Conservation (phyloP, 2,888 invertebrate genomes). For the Frankliniella intonsa region DNA sequence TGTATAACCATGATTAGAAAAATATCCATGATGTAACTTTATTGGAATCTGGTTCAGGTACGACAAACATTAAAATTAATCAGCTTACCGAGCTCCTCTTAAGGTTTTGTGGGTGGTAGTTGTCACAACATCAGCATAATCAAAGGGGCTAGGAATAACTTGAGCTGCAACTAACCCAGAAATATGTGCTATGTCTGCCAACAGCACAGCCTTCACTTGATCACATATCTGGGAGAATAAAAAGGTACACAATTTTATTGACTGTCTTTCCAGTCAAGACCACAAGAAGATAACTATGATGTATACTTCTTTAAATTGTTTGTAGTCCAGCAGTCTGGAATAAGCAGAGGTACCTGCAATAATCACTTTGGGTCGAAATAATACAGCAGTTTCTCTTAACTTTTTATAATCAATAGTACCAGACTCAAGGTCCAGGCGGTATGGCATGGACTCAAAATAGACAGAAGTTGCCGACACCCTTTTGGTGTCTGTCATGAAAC, state of each 20-base stretch:
- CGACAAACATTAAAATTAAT: background rate
- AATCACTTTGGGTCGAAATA: constrained; percentile 87
- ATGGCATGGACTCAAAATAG: constrained; percentile 97
- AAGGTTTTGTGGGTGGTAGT: constrained; percentile 94
- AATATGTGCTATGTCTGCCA: constrained; percentile 96
- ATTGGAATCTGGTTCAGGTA: background rate
- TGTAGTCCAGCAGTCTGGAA: constrained; percentile 85
- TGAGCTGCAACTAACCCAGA: constrained; percentile 86
- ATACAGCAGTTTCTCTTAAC: constrained; percentile 70
- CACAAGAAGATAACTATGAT: background rate
- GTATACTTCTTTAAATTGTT: constrained; percentile 51
- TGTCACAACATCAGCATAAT: constrained; percentile 83
- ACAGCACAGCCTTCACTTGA: constrained; percentile 74
- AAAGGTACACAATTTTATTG: too few relatives aligned
- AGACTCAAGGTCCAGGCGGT: constrained; percentile 72
- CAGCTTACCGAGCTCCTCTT: constrained; percentile 60
- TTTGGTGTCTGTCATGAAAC: constrained; percentile 81
- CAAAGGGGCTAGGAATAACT: constrained; percentile 82
- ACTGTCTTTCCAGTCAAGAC: too few relatives aligned
- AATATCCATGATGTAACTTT: background rate
- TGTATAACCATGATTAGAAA: background rate
- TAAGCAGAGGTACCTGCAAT: constrained; percentile 93
- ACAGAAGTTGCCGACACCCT: constrained; percentile 94
- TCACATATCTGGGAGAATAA: constrained; percentile 70
- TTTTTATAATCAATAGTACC: constrained; percentile 90